A percentile compares a stretch with the other conserved stretches of the same genome.
These are phyloP conservation scores for Solea solea DNA, from an alignment of 2,113 vertebrate genomes.

Conservation along the genomic window DNA sequence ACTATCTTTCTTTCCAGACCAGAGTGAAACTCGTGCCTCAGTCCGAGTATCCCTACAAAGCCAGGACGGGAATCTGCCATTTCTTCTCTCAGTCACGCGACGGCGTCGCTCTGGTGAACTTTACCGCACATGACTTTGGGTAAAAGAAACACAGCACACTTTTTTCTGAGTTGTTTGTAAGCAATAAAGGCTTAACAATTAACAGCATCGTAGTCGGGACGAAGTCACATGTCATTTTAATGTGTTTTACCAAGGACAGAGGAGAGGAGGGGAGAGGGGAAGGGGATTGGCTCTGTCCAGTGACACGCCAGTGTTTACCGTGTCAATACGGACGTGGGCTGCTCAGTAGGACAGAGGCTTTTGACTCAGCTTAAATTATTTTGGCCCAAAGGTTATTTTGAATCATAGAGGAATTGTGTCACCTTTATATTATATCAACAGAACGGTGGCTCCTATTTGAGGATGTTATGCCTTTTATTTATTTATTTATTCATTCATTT, in stretches of 20 bases:
- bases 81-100: constrained; percentile 82
- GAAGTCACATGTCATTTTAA: constrained; percentile 7
- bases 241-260: constrained; percentile 31
- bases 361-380: constrained; percentile 10
- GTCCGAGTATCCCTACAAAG: constrained; percentile 88
- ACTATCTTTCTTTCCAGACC: constrained; percentile 75
- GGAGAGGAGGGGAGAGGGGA: neutral
- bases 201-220: constrained; percentile 1
- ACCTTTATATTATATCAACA: constrained; percentile 25
- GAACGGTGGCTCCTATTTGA: neutral
- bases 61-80: constrained; percentile 84
- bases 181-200: constrained; percentile 30
- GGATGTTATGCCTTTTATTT: constrained; percentile 1
- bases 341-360: constrained; percentile 33
- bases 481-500: neutral
- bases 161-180: neutral
- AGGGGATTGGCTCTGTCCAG: neutral
- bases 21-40: constrained; percentile 86
- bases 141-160: constrained; percentile 55
- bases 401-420: constrained; percentile 13
- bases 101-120: constrained; percentile 85
- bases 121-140: constrained; percentile 86
- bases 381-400: constrained; percentile 7
- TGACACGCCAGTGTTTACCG: constrained; percentile 46
- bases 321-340: constrained; percentile 48